Evolutionary conservation across 92 coral and sea anemone genomes (phyloP).

Genomic region (Micromussa lordhowensis): DNA sequence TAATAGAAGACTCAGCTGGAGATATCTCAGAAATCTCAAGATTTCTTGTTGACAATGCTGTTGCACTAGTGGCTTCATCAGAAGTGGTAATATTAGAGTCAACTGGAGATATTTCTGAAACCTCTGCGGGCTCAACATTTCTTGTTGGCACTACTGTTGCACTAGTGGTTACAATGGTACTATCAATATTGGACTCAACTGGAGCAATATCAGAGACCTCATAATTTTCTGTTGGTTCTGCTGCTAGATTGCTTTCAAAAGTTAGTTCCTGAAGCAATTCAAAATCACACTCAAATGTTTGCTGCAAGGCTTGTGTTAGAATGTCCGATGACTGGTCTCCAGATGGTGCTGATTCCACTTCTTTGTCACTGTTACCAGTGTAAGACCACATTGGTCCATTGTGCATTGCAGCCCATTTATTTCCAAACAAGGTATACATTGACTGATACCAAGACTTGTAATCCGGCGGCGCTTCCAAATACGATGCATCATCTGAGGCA

Average conservation of each 20-base stretch:
- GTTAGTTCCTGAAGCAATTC: conserved; percentile 5
- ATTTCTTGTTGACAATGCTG: conserved; percentile 1
- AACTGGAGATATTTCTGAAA: no score
- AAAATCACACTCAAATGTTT: conserved; percentile 24
- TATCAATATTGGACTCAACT: no score
- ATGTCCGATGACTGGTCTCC: conserved; percentile 14
- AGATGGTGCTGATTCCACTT: background rate
- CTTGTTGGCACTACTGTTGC: no score
- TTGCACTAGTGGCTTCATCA: no score
- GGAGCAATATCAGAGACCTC: background rate
- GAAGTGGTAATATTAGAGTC: no score
- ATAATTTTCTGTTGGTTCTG: background rate
- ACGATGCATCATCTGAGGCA: conserved; percentile 46
- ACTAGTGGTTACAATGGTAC: no score
- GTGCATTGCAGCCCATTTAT: conserved; percentile 59
- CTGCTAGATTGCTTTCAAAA: background rate
- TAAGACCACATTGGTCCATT: conserved; percentile 60
- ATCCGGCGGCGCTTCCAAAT: conserved; percentile 41
- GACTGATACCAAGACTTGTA: conserved; percentile 61
- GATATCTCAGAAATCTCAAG: conserved; percentile 8
- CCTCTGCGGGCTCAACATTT: no score
- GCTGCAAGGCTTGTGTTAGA: conserved; percentile 33
- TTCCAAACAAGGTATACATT: conserved; percentile 57
- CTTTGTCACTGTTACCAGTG: background rate
- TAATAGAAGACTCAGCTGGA: background rate